Conservation (phyloP, 2,113 vertebrate genomes). For the Rhagologus leucostigma region DNA sequence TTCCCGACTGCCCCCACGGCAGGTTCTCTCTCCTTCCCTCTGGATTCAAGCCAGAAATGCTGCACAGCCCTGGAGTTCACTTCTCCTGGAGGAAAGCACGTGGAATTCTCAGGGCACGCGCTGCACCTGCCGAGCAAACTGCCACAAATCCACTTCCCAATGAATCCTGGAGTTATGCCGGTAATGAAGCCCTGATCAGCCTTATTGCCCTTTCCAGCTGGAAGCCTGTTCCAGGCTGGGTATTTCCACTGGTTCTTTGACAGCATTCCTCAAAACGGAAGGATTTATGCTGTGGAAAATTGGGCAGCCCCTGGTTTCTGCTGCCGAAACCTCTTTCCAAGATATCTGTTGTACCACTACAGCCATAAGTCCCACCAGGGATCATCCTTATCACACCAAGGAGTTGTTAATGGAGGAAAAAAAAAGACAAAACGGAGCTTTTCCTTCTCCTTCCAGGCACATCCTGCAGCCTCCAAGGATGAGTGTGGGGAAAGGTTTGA, state of each 20-base stretch:
- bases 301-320: not conserved
- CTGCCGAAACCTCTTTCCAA: not conserved
- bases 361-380: not conserved
- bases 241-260: not conserved
- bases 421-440: not conserved
- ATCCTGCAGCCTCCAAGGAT: not conserved
- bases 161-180: not conserved
- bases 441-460: not conserved
- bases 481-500: not conserved
- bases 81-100: not conserved
- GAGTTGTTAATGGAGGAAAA: not conserved
- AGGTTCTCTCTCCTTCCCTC: not conserved
- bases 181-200: not conserved
- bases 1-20: not conserved
- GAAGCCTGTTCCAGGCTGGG: not conserved
- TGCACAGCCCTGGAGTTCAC: not conserved
- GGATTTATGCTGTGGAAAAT: not conserved
- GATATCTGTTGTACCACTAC: not conserved
- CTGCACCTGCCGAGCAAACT: not conserved
- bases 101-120: accelerated
- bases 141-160: not conserved
- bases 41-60: not conserved
- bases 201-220: not conserved
- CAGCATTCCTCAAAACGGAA: not conserved
- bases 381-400: not conserved